Base-by-base conservation (phyloP, 1,140 invertebrate species). In the Drosophila funebris region DNA sequence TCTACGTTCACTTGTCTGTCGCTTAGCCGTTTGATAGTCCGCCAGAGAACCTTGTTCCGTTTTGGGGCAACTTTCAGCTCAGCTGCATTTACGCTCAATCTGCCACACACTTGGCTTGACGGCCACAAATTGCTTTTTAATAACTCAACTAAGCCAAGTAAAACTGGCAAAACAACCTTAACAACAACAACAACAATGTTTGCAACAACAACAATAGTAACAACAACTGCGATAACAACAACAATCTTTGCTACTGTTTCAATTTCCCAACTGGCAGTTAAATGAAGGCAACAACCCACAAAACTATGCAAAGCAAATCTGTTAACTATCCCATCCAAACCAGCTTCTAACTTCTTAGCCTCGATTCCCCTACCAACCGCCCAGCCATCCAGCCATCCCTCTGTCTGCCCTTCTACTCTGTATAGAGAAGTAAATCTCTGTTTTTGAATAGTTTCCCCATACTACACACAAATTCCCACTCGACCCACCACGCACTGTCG, bases 61-160 rank as follows among this genome's bases (percentile, higher is more conserved):
- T 43, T 56, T 56, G n/a, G 31, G 9, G 18, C 41, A 82, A 82
- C 44, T 82, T 83, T 61, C 64, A 44, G 76, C 68, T 74, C 79
- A 78, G 54, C 76, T 72, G 72, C 73, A 75, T 71, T 75, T 72
- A 80, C 46, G 81, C 81, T 85, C 81, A 77, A 85, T 85, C 81
- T 84, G 81, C 68, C 75, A 82, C 63, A 70, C 73, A 84, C 68
- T 80, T 70, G 71, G 62, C 71, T 66, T 72, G 80, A 85, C 76
- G 69, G 64, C 82, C 82, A 68, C 82, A 85, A 85, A 85, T 85
- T 85, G 82, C 82, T 85, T 85, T 85, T 85, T 87, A 85, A 85
- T 85, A 87, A 87, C 82, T 85, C 78, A 81, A 85, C 82, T 85
- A 87, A 85, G 82, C 82, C 81, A 87, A 80, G 69, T 63, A 57